These are phyloP conservation scores for Aptenodytes patagonicus DNA, from an alignment of 2,113 vertebrate species.

Conservation along the genomic window DNA sequence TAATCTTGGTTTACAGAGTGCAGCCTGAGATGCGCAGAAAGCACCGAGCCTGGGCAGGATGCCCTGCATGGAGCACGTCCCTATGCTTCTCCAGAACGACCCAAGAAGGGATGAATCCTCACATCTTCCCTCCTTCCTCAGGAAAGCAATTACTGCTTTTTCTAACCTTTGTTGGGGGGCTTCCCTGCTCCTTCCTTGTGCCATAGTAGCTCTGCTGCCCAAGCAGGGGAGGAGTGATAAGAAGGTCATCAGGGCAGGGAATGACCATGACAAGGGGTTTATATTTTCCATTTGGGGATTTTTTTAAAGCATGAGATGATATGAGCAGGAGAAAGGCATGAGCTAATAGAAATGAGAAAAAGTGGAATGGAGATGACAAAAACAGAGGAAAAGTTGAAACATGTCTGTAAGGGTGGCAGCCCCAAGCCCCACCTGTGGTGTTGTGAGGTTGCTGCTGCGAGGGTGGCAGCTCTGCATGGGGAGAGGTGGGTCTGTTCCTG, in stretches of 20 bases:
- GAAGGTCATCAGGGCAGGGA: neutral
- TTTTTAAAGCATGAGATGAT: neutral
- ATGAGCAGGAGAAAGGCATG: neutral
- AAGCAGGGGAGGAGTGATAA: neutral
- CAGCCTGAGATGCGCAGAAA: neutral
- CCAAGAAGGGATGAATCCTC: neutral
- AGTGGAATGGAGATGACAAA: neutral
- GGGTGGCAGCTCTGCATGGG: neutral
- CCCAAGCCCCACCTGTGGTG: too few relatives aligned
- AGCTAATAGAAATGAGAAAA: neutral
- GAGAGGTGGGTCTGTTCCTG: neutral
- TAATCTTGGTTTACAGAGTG: neutral
- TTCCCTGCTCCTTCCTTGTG: neutral
- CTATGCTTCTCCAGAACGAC: neutral
- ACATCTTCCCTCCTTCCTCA: neutral
- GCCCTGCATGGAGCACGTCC: fast-evolving
- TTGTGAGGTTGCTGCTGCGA: fast-evolving
- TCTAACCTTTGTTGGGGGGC: neutral
- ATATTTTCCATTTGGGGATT: neutral
- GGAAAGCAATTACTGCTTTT: neutral
- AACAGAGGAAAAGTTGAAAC: neutral
- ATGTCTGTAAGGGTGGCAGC: neutral
- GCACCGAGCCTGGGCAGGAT: fast-evolving
- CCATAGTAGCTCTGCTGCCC: neutral
- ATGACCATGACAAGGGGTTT: neutral